Base-by-base conservation (phyloP, 2,888 invertebrate genomes). In the Eupeodes luniger region DNA sequence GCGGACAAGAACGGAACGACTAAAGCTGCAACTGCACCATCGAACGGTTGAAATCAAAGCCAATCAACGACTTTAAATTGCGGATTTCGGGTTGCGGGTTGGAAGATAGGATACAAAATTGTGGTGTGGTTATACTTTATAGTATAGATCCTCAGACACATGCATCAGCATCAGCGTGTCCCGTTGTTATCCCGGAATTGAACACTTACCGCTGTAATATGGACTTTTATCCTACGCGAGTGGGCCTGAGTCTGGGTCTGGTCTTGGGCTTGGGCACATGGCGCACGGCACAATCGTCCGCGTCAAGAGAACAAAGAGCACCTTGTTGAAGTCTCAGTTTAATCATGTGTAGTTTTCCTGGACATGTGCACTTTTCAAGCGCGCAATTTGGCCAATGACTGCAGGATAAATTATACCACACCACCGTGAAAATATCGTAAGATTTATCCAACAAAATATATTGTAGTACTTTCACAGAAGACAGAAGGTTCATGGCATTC, bases 141-240 rank as follows among this genome's bases (percentile, higher is more conserved):
- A 40, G 40, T 40, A 40, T 34, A 74, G 55, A 76, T 66, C 66
- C 14, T 74, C 81, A 75, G 85, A 81, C 81, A 81, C 69, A 77
- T 69, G 76, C 72, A 84, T 67, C 76, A 77, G 27, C 27, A 27
- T 27, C 27, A 27, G 47, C 80, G 44, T 66, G 61, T 87, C 76
- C 85, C 81, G 85, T 88, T 87, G 84, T 62, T 87, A 81, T 77
- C 72, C 84, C 76, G 84, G 84, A 81, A 87, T 87, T 74, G 80
- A 74, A 67, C 76, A 84, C 83, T 84, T 74, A 66, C 66, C 47
- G 14, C 14, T 64, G 69, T 81, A 62, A 81, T 80, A 81, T 88
- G 57, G 72, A 44, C 62, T 67, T 49, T 80, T 44, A 77, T 80
- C 72, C 66, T 74, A 84, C 61, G 47, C 76, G 79, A 72, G 16